A percentile compares a stretch with the other conserved stretches of the same genome.
These are phyloP conservation scores for Dolichotis patagonum DNA, from an alignment of 2,113 vertebrate species.

Conservation along the genomic window DNA sequence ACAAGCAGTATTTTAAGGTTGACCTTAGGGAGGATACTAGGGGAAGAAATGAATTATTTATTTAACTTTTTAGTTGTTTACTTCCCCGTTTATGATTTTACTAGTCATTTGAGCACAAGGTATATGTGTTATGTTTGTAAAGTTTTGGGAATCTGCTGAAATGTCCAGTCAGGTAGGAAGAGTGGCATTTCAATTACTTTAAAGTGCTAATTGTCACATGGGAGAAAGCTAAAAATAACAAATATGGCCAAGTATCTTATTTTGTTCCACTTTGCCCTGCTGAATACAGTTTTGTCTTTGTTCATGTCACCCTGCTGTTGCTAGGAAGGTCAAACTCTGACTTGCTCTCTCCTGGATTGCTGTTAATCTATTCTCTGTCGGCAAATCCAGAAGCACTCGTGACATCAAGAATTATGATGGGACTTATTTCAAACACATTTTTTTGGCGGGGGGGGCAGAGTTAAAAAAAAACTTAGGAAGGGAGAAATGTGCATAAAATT, in stretches of 20 bases:
- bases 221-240: conserved; percentile 75
- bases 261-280: conserved; percentile 70
- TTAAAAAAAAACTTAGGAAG: conserved; percentile 56
- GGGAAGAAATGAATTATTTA: conserved; percentile 69
- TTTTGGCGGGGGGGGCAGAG: background rate
- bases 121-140: background rate
- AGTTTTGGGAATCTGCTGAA: background rate
- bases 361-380: conserved; percentile 81
- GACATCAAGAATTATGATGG: conserved; percentile 83
- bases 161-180: conserved; percentile 42
- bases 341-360: conserved; percentile 79
- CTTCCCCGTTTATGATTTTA: conserved; percentile 40
- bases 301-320: conserved; percentile 72
- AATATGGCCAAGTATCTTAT: conserved; percentile 48
- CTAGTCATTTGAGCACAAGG: background rate
- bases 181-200: conserved; percentile 60
- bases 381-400: conserved; percentile 83
- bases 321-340: conserved; percentile 82
- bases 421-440: conserved; percentile 73
- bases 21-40: conserved; percentile 39
- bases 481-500: background rate
- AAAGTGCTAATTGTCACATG: conserved; percentile 55
- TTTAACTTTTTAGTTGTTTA: conserved; percentile 74
- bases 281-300: conserved; percentile 75
- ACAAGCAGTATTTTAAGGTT: conserved; percentile 77